Evolutionary conservation across 2,888 invertebrate genomes (phyloP).

Genomic region (Alloscopus bannaensis): DNA sequence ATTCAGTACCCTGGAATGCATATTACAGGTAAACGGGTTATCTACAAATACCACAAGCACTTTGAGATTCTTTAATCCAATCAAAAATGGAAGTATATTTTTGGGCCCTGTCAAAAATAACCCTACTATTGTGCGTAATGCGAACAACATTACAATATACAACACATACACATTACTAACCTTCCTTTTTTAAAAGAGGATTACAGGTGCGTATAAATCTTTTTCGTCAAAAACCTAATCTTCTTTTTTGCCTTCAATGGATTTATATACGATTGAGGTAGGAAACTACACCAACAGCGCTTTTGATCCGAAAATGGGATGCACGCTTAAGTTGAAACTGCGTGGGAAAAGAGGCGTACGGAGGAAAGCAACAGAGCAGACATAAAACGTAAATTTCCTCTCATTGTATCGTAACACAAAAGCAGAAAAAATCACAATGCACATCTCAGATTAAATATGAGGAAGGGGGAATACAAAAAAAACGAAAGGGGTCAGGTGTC

Average conservation of each 20-base stretch:
- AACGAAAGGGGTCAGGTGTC: conserved; percentile 64
- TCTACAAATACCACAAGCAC: background rate
- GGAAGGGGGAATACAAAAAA: conserved; percentile 49
- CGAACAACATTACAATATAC: conserved; percentile 17
- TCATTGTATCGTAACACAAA: conserved; percentile 24
- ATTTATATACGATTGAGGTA: conserved; percentile 22
- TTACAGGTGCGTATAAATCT: conserved; percentile 31
- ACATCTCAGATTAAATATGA: conserved; percentile 54
- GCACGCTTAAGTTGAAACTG: conserved; percentile 23
- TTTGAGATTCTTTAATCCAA: conserved; percentile 9
- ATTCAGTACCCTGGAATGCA: no score
- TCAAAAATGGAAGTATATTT: background rate
- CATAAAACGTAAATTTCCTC: conserved; percentile 46
- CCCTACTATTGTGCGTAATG: conserved; percentile 10
- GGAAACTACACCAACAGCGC: background rate
- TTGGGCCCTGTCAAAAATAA: background rate
- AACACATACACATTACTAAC: background rate
- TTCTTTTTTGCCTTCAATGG: conserved; percentile 37
- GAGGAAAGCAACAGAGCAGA: background rate
- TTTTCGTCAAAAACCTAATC: conserved; percentile 26
- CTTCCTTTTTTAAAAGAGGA: background rate
- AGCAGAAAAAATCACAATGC: conserved; percentile 40
- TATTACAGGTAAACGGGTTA: background rate
- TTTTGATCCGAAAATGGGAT: conserved; percentile 38
- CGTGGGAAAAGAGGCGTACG: conserved; percentile 38